Conservation (phyloP, 1,140 invertebrate genomes). For the Bathynomus jamesi region DNA sequence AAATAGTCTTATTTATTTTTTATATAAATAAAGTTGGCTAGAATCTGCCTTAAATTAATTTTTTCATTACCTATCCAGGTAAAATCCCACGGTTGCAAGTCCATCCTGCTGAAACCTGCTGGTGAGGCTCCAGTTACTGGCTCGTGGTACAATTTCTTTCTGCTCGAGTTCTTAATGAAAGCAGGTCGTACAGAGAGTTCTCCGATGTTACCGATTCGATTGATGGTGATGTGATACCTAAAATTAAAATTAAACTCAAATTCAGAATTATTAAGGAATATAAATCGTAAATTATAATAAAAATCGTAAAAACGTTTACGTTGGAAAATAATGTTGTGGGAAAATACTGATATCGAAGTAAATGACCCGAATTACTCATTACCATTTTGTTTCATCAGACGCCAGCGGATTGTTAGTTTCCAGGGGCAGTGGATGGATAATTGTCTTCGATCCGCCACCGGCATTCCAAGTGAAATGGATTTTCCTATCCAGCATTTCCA, state of each 20-base stretch:
- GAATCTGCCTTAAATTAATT: too few relatives aligned
- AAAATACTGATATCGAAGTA: too few relatives aligned
- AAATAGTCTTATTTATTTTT: too few relatives aligned
- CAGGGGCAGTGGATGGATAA: conserved; percentile 55
- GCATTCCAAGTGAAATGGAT: conserved; percentile 69
- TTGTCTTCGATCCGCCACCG: conserved; percentile 56
- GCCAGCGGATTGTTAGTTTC: conserved; percentile 50
- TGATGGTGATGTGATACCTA: conserved; percentile 34
- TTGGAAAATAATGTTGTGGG: too few relatives aligned
- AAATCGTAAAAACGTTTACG: too few relatives aligned
- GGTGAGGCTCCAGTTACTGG: conserved; percentile 29
- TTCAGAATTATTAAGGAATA: too few relatives aligned
- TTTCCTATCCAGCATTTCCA: conserved; percentile 68
- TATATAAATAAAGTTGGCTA: too few relatives aligned
- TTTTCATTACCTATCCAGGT: too few relatives aligned
- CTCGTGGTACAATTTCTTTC: conserved; percentile 23
- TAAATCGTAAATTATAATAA: too few relatives aligned
- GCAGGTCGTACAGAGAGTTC: conserved; percentile 50
- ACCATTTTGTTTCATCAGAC: conserved; percentile 61
- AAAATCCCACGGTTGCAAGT: conserved; percentile 27
- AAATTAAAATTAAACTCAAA: too few relatives aligned
- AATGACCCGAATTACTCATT: too few relatives aligned
- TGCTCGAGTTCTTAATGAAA: conserved; percentile 4
- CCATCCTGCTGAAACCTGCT: conserved; percentile 32
- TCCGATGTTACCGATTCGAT: conserved; percentile 51